Evolutionary conservation across 2,888 invertebrate species (phyloP), one percentile per base, ranked within the genome.

Genomic region (Callyntrura guangdongensis): DNA sequence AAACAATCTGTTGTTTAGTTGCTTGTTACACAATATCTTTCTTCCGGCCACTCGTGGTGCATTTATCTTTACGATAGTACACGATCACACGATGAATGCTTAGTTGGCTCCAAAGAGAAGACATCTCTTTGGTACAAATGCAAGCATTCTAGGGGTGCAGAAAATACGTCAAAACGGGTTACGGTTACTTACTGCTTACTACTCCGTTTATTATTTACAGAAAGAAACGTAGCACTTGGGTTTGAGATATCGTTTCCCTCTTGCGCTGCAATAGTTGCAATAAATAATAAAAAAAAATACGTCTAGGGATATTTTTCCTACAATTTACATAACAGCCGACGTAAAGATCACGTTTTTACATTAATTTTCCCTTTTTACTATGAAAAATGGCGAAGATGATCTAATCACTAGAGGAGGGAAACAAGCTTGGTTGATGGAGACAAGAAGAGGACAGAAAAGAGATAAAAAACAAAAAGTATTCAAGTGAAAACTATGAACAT

Each of bases 1-100:
- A 17, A 64, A 64, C 64, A 64, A 64, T 64, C 64, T 64, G 53
- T 53, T 53, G 53, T 22, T 22, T 14, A n/a, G 64, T 20, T 64
- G 12, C 20, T 17, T 64, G 64, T 64, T 20, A 64, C 64, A 17
- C 17, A 64, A 64, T 17, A 64, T 22, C 11, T 5, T 11, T 64
- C 22, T 64, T 64, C 64, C 64, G 64, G 64, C 64, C 22, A 22
- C n/a, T 22, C 11, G 20, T 14, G 17, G 17, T 64, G 20, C 20
- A 17, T 17, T 64, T 64, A 36, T 36, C 36, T 36, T 36, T 36
- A 36, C 6, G n/a, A n/a, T n/a, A n/a, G n/a, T n/a, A n/a, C n/a
- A n/a, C n/a, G n/a, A n/a, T n/a, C n/a, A n/a, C 6, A 36, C 36
- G 2, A 36, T 36, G 36, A n/a, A 36, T 36, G 36, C 36, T 36